Conservation (phyloP, 1,140 invertebrate species). For the Euschistus heros region DNA sequence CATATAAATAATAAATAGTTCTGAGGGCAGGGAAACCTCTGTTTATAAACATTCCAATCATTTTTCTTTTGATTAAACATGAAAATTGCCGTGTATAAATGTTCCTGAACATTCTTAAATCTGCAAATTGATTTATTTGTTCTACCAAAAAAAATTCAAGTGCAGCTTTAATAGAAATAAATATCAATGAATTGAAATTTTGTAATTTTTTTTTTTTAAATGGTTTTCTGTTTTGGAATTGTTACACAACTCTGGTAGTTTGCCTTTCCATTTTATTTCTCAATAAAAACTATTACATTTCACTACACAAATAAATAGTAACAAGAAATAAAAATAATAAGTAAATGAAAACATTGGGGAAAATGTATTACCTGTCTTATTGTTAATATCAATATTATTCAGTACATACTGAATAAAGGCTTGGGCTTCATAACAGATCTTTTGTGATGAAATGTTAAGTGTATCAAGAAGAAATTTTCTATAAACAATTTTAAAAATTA, state of each 20-base stretch:
- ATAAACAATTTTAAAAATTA: not conserved
- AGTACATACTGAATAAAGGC: slow-evolving; percentile 22
- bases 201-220: too few species aligned
- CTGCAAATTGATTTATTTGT: too few species aligned
- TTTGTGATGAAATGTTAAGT: slow-evolving; percentile 8
- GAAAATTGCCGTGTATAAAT: too few species aligned
- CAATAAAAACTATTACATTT: not conserved
- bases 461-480: slow-evolving; percentile 9
- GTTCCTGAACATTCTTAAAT: too few species aligned
- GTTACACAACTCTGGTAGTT: not conserved
- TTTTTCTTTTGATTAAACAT: too few species aligned
- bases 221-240: not conserved
- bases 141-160: too few species aligned
- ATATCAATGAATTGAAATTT: too few species aligned
- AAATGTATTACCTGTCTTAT: not conserved
- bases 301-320: not conserved
- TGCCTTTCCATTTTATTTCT: not conserved
- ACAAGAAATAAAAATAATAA: too few species aligned
- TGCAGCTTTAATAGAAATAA: too few species aligned
- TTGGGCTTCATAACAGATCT: slow-evolving; percentile 29
- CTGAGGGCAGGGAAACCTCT: too few species aligned
- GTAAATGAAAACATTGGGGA: not conserved
- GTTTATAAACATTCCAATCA: too few species aligned
- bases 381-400: slow-evolving; percentile 13
- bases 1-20: too few species aligned